These are phyloP conservation scores for Neotoxoptera formosana DNA, from an alignment of 1,140 invertebrate genomes.

Conservation along the genomic window DNA sequence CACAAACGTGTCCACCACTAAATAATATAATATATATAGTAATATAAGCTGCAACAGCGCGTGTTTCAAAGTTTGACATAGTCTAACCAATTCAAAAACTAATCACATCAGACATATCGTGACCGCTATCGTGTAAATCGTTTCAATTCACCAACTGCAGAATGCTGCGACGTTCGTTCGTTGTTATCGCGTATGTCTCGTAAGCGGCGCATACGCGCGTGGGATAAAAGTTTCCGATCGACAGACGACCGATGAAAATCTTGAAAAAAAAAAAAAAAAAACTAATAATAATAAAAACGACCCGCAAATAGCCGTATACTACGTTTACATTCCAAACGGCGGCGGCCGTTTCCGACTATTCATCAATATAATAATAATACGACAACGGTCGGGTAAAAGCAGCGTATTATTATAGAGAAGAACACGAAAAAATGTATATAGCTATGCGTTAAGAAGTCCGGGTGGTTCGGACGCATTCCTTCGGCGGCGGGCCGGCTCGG, in stretches of 20 bases:
- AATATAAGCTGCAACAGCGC: too few relatives aligned
- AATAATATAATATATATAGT: too few relatives aligned
- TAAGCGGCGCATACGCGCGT: background rate
- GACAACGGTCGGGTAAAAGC: background rate
- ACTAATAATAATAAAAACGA: background rate
- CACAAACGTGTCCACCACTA: background rate
- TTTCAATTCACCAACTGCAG: background rate
- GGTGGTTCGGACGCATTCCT: background rate
- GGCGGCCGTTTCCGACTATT: background rate
- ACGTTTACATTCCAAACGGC: conserved; percentile 13
- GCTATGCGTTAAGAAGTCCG: conserved; percentile 39
- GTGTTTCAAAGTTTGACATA: background rate
- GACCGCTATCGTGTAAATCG: background rate
- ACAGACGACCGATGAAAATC: background rate
- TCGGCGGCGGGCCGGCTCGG: background rate
- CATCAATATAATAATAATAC: background rate
- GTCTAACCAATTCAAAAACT: background rate
- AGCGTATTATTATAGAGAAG: too few relatives aligned
- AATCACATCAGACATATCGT: background rate
- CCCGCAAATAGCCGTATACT: background rate
- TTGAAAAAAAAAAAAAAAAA: background rate
- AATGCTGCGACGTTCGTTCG: background rate
- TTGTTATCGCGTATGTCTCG: background rate
- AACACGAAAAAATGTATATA: background rate
- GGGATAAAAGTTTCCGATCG: background rate